These are phyloP conservation scores for Hypselothyrea guttata DNA, from an alignment of 2,888 invertebrate genomes.

Conservation along the genomic window DNA sequence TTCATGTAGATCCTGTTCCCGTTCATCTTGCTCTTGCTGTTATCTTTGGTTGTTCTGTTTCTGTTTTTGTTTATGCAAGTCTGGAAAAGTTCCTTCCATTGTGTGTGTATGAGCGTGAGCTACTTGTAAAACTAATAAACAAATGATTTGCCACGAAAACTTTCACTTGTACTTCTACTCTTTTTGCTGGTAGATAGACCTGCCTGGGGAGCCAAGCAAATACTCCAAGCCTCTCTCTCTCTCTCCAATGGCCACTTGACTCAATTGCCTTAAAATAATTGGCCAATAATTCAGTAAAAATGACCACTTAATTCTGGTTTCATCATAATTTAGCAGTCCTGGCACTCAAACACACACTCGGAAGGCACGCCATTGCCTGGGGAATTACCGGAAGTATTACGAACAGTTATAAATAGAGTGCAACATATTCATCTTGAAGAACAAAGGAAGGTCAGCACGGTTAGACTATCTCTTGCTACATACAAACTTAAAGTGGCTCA, in stretches of 20 bases:
- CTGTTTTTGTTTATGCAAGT: conserved; percentile 36
- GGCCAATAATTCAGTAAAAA: conserved; percentile 75
- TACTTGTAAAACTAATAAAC: conserved; percentile 65
- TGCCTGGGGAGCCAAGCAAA: conserved; percentile 11
- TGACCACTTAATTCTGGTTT: conserved; percentile 68
- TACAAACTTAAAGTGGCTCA: background rate
- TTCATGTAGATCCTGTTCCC: conserved; percentile 24
- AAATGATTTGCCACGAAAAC: conserved; percentile 66
- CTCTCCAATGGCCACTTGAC: conserved; percentile 54
- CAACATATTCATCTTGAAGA: conserved; percentile 12
- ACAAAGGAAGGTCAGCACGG: conserved; percentile 53
- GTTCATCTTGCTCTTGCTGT: conserved; percentile 18
- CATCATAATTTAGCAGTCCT: conserved; percentile 57
- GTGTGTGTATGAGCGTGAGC: conserved; percentile 12
- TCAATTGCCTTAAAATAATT: conserved; percentile 76
- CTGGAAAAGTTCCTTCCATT: conserved; percentile 32
- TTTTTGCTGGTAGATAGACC: too few relatives aligned
- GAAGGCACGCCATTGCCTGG: conserved; percentile 56
- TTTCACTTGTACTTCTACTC: conserved; percentile 31
- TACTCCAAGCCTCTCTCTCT: background rate
- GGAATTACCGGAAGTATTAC: conserved; percentile 61
- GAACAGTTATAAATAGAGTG: too few relatives aligned
- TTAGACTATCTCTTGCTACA: background rate
- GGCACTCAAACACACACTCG: conserved; percentile 1
- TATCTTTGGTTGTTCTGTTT: conserved; percentile 16